Evolutionary conservation across 2,888 invertebrate species (phyloP), one percentile per base, ranked within the genome.

Genomic region (Callyntrura sp.): DNA sequence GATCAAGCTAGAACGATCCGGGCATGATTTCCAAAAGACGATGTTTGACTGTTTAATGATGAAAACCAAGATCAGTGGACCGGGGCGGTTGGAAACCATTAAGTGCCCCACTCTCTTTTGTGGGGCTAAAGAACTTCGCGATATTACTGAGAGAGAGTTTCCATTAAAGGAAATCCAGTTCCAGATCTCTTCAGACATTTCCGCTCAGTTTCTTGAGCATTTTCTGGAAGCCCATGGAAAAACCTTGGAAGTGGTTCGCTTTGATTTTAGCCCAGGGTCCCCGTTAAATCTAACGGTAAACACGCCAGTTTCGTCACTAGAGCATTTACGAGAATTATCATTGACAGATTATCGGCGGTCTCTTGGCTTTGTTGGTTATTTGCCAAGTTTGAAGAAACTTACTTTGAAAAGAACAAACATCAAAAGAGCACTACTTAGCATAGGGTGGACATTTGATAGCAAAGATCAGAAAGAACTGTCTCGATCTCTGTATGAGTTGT

Each of bases 41-140:
- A 90, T 90, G 89, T 90, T 90, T 85, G 85, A 79, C 17, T 85
- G 84, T 48, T 17, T 90, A 23, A 85, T 90, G 81, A 76, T 73
- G 28, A 90, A 51, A 45, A 60, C 51, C 0, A 76, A 35, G 43
- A 14, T 25, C 20, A n/a, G 35, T 14, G n/a, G 0, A 20, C 73
- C 73, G 55, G 25, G 45, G 28, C 70, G 57, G 5, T 48, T 90
- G 11, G 48, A 79, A 28, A 55, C 65, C 14, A 73, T 90, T 25
- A 79, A 28, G 25, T 85, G 79, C 28, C 84, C 79, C 0, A 57
- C 60, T 14, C 81, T 90, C 12, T n/a, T 70, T 20, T 90, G 89
- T 60, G 62, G 89, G 2, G 70, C 89, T n/a, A 90, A 85, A 57
- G 89, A 90, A 25, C 23, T 90, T 12, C 23, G 57, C 12, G 89